Base-by-base conservation (phyloP, 2,888 invertebrate species). In the Beris morrisii region DNA sequence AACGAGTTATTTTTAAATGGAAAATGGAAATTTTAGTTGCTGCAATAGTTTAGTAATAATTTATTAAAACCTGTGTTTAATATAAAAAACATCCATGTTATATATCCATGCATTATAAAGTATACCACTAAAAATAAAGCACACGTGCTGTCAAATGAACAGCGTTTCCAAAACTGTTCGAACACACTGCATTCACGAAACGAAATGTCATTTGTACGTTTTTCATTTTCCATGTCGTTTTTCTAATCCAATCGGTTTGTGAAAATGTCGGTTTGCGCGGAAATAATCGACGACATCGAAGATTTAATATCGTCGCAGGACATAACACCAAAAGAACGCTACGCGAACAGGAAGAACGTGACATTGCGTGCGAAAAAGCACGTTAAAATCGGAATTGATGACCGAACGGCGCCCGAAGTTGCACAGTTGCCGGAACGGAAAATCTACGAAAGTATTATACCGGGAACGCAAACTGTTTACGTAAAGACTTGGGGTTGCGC, bases 401-500 rank as follows among this genome's bases (percentile, higher is more conserved):
- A 64, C 12, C 43, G n/a, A 32, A 59, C 9, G 9, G 38, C 7
- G 4, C 1, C 7, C 6, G 38, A 30, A 31, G 78, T 77, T 48
- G 68, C 67, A 12, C 15, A 9, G 0, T 32, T 30, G 4, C 67
- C 53, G 2, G 83, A 84, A 76, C 84, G 82, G 73, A 76, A 82
- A 65, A 80, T 85, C 61, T 76, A 85, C 65, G 83, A 85, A 72
- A 86, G 86, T 78, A 83, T 86, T 56, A 85, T 87, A 30, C 87
- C 87, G 74, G 87, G 95, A 1, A 92, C 92, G 0, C 89, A 92
- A 79, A 88, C 84, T 53, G 86, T 95, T 54, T 95, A 88, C 74
- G 86, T 97, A 2, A 95, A 95, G 81, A 97, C 97, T 66, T 97
- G 97, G 97, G 97, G 97, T 4, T 98, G 97, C 79, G 92, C 97